phyloP scores from a whole-genome alignment of 1,140 invertebrate species.

The Lasioglossum baleicum region DNA sequence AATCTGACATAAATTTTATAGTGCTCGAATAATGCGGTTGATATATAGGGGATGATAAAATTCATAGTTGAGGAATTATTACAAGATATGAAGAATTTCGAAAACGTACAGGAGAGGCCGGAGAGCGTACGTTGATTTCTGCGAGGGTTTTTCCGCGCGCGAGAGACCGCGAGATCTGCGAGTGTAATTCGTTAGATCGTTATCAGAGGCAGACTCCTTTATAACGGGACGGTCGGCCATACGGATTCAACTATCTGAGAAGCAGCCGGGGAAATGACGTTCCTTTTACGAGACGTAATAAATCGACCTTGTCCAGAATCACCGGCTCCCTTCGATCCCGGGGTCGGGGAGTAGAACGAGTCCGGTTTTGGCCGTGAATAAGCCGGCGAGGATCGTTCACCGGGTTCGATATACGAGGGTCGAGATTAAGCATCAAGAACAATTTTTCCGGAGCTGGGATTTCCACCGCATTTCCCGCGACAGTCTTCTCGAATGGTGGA shows the following conservation, averaged over 20 bases:
- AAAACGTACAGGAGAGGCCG: too few relatives aligned
- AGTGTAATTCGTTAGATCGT: not conserved
- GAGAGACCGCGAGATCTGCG: too few relatives aligned
- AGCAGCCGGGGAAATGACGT: conserved; percentile 13
- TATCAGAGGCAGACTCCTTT: not conserved
- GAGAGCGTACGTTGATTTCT: too few relatives aligned
- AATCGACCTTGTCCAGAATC: not conserved
- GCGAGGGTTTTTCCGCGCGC: too few relatives aligned
- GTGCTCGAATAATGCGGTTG: too few relatives aligned
- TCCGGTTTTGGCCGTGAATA: not conserved
- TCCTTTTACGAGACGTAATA: conserved; percentile 22
- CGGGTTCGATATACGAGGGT: not conserved
- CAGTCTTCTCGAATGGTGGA: too few relatives aligned
- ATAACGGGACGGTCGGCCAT: not conserved
- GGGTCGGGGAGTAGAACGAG: not conserved
- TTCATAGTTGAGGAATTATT: too few relatives aligned
- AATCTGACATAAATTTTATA: too few relatives aligned
- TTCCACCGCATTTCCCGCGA: too few relatives aligned
- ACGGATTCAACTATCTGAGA: not conserved
- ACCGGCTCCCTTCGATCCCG: not conserved
- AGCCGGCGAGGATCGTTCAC: conserved; percentile 17
- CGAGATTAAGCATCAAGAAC: conserved; percentile 21
- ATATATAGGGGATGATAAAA: too few relatives aligned
- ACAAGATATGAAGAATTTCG: too few relatives aligned
- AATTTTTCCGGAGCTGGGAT: too few relatives aligned